phyloP scores from a whole-genome alignment of 2,888 invertebrate genomes.

The Macrosoma leucophasiata region DNA sequence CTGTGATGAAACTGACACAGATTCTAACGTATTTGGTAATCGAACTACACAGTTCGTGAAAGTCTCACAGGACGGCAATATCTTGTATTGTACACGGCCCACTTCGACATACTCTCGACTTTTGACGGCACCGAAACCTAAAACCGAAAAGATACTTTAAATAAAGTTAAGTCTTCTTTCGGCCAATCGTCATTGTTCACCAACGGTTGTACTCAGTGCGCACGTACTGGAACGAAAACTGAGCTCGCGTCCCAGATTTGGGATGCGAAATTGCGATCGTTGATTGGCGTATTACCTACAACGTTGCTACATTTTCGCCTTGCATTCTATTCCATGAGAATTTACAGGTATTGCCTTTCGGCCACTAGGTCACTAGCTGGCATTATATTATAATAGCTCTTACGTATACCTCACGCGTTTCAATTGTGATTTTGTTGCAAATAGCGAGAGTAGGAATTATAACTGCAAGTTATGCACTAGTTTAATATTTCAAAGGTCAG shows the following conservation, averaged over 20 bases:
- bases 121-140: slow-evolving; percentile 67
- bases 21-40: slow-evolving; percentile 75
- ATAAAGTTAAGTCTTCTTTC: slow-evolving; percentile 51
- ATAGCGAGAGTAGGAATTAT: not conserved
- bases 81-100: slow-evolving; percentile 65
- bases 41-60: slow-evolving; percentile 70
- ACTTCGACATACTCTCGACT: slow-evolving; percentile 59
- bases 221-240: slow-evolving; percentile 50
- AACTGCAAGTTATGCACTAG: not conserved
- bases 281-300: slow-evolving; percentile 66
- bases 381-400: slow-evolving; percentile 24
- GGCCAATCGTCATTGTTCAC: slow-evolving; percentile 49
- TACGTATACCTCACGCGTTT: slow-evolving; percentile 18
- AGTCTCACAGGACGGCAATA: slow-evolving; percentile 67
- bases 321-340: slow-evolving; percentile 70
- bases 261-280: slow-evolving; percentile 64
- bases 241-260: slow-evolving; percentile 63
- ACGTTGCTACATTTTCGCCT: slow-evolving; percentile 69
- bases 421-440: not conserved
- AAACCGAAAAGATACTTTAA: slow-evolving; percentile 33
- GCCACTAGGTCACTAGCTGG: slow-evolving; percentile 57
- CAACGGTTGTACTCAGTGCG: slow-evolving; percentile 38
- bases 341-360: slow-evolving; percentile 57
- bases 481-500: too few relatives aligned
- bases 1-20: slow-evolving; percentile 74